Percentiles rank a stretch among this genome's conserved stretches.
These are phyloP conservation scores for Hemistola chrysoprasaria DNA, from an alignment of 2,888 invertebrate species.

Conservation along the genomic window DNA sequence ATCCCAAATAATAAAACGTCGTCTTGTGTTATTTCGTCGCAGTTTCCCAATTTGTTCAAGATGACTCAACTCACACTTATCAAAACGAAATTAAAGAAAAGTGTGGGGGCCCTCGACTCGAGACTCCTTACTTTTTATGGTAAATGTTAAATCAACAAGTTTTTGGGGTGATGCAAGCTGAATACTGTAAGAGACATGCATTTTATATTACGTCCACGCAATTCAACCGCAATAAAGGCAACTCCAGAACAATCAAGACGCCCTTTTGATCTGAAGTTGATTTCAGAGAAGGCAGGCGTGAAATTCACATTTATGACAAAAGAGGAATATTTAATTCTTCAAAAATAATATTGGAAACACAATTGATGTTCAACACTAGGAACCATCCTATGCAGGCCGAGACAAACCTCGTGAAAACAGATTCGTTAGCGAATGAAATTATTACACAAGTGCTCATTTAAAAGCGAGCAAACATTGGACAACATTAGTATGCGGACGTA, in stretches of 20 bases:
- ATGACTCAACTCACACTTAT: conserved; percentile 53
- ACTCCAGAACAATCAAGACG: conserved; percentile 6
- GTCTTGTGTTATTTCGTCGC: conserved; percentile 26
- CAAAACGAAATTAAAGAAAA: conserved; percentile 56
- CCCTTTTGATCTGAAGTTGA: conserved; percentile 6
- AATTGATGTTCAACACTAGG: no score
- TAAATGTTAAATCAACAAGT: conserved; percentile 71
- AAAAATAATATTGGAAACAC: conserved; percentile 24
- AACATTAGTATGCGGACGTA: conserved; percentile 43
- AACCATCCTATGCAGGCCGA: conserved; percentile 32
- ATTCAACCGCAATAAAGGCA: conserved; percentile 36
- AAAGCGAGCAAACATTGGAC: conserved; percentile 59
- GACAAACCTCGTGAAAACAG: conserved; percentile 52
- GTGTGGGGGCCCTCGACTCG: conserved; percentile 39
- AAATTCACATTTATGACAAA: conserved; percentile 15
- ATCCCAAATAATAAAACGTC: conserved; percentile 26
- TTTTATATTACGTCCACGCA: conserved; percentile 42
- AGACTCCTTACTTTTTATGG: conserved; percentile 57
- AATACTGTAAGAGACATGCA: conserved; percentile 39
- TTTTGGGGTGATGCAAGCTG: conserved; percentile 57
- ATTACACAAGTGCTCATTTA: conserved; percentile 57
- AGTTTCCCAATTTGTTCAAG: conserved; percentile 41
- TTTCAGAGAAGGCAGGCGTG: conserved; percentile 6
- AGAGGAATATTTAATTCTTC: no score
- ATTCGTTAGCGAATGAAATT: conserved; percentile 45